Percentiles rank a stretch among this genome's conserved stretches.
Conservation (phyloP, 1,140 invertebrate genomes). For the Micrasema minimum region DNA sequence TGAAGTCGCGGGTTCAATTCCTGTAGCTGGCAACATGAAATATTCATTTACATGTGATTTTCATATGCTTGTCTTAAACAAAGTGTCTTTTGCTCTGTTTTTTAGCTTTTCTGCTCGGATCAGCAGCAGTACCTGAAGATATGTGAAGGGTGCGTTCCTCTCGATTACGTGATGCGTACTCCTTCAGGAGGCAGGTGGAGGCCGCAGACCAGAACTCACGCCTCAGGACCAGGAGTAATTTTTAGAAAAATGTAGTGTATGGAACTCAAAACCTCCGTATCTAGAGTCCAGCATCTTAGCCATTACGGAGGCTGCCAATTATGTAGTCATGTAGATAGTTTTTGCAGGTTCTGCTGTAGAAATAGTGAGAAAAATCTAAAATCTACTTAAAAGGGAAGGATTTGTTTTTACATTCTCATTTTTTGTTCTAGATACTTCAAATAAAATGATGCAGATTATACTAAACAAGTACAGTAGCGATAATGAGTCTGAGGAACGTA, state of each 20-base stretch:
- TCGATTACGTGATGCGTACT: neutral
- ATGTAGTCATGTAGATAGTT: too few species aligned
- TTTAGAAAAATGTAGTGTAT: neutral
- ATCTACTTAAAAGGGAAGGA: neutral
- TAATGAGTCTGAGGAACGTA: neutral
- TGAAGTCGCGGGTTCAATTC: too few species aligned
- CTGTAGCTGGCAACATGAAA: too few species aligned
- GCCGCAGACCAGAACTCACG: neutral
- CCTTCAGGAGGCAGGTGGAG: constrained; percentile 22
- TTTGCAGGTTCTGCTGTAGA: neutral
- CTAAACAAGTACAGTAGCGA: constrained; percentile 3
- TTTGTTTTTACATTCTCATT: neutral
- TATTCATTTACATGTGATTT: too few species aligned
- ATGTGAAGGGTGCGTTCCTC: constrained; percentile 2
- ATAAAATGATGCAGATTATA: constrained; percentile 13
- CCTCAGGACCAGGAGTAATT: neutral
- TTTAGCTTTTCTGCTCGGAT: neutral
- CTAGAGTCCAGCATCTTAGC: too few species aligned
- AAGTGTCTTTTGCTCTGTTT: neutral
- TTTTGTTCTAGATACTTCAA: constrained; percentile 11
- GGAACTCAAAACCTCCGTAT: neutral
- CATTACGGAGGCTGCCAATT: neutral
- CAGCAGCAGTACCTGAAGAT: constrained; percentile 13
- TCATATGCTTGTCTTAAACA: too few species aligned
- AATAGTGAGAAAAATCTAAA: neutral